Base-by-base conservation (phyloP, 2,888 invertebrate genomes). In the Microdon myrmicae region DNA sequence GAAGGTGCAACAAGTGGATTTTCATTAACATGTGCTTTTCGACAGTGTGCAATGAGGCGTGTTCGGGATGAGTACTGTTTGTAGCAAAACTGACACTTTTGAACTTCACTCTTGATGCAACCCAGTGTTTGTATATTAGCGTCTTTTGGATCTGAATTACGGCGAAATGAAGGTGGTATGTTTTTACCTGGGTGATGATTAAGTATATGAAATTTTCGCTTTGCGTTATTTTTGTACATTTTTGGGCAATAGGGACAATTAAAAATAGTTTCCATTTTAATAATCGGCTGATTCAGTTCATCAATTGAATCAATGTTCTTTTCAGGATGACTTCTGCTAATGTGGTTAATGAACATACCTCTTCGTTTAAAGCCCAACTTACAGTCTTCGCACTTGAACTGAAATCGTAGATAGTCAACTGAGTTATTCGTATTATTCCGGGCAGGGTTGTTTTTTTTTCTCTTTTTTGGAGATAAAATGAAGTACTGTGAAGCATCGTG, bases 221-320 rank as follows among this genome's bases (percentile, higher is more conserved):
- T 94, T 43, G 90, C 89, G 72, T 90, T 90, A 61, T 91, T 90
- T 76, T 90, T 90, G 79, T 94, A 94, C 29, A 88, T 83, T 81
- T 90, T 90, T 56, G 90, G 88, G 77, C 94, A 94, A 71, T 90
- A 90, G 71, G 87, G 89, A 79, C 94, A 94, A 74, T 88, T 91
- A 77, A 90, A 94, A 73, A 90, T 88, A 8, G 88, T 83, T 29
- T 89, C 89, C 8, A 89, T 87, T 68, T 88, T 85, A 60, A 90
- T 81, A 70, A 94, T 89, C 1, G 94, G 93, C 61, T 90, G 81
- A 72, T 88, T 88, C 23, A 92, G 81, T 78, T 90, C 90, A 9
- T 86, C 90, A 22, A 87, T 87, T 1, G 87, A 83, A 64, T 86
- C 84, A 0, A 85, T 84, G 22, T 82, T 81, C 32, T 87, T 83